Percentiles rank a stretch among this genome's conserved stretches.
Evolutionary conservation across 2,113 vertebrate genomes (phyloP).

Genomic region (Myiozetetes cayanensis): DNA sequence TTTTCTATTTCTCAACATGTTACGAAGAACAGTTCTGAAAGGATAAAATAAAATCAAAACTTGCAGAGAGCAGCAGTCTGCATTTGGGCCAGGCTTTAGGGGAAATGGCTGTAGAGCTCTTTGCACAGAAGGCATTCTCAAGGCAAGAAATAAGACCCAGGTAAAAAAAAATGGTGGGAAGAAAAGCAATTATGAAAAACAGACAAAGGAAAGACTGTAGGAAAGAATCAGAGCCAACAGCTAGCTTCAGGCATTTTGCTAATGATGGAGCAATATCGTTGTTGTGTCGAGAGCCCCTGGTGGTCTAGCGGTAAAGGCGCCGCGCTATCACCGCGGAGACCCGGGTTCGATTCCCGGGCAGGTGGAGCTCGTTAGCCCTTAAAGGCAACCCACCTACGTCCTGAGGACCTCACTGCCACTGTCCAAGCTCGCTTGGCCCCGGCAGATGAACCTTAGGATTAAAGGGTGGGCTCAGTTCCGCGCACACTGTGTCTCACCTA

Average conservation of each 20-base stretch:
- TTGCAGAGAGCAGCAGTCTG: neutral
- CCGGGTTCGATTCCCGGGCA: no score
- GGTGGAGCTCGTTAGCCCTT: no score
- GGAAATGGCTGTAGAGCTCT: neutral
- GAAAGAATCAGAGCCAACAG: neutral
- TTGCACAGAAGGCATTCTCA: neutral
- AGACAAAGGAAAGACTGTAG: neutral
- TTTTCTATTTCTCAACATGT: neutral
- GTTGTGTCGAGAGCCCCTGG: neutral
- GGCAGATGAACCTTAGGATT: no score
- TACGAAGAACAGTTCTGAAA: neutral
- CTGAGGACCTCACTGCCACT: no score
- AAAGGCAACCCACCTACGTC: no score
- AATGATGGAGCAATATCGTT: neutral
- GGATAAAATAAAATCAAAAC: neutral
- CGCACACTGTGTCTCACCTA: no score
- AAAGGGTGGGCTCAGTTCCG: no score
- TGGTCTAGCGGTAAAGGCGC: no score
- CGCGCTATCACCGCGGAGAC: no score
- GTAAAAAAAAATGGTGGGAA: neutral
- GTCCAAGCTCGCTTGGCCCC: no score
- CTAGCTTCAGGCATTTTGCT: neutral
- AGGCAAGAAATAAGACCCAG: neutral
- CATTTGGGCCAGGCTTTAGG: neutral
- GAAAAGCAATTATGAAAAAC: neutral